A percentile compares a stretch with the other conserved stretches of the same genome.
Evolutionary conservation across 1,140 invertebrate genomes (phyloP).

Genomic region (Drosophila serrata): DNA sequence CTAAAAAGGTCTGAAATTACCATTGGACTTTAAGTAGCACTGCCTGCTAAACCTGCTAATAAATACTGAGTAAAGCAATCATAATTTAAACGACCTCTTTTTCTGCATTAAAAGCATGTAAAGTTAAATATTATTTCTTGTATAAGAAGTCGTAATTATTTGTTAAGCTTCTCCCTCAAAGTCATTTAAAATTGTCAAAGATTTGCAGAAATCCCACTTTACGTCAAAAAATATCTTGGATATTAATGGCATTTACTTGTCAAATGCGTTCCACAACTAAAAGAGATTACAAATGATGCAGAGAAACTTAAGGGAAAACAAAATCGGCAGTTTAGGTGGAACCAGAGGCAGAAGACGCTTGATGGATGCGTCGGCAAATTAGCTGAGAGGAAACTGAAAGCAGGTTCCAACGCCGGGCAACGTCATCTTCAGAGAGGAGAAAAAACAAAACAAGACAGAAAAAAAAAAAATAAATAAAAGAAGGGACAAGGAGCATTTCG

Average conservation of each 20-base stretch:
- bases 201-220: background rate
- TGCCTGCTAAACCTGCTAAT: background rate
- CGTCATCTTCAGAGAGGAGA: slow-evolving; percentile 38
- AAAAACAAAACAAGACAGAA: slow-evolving; percentile 53
- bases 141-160: background rate
- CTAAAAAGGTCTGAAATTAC: background rate
- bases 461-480: too few relatives aligned
- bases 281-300: slow-evolving; percentile 56
- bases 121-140: background rate
- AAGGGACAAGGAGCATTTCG: slow-evolving; percentile 72
- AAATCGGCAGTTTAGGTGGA: slow-evolving; percentile 25
- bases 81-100: too few relatives aligned
- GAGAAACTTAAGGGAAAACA: background rate
- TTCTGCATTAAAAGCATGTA: too few relatives aligned
- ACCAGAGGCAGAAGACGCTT: slow-evolving; percentile 39
- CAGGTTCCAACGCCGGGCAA: slow-evolving; percentile 37
- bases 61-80: background rate
- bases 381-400: slow-evolving; percentile 67
- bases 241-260: slow-evolving; percentile 51
- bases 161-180: too few relatives aligned
- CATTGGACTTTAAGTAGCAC: background rate
- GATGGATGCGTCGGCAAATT: slow-evolving; percentile 80
- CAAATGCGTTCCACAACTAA: slow-evolving; percentile 49
- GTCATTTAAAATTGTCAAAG: background rate
- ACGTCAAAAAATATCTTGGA: slow-evolving; percentile 8